Evolutionary conservation across 2,888 invertebrate genomes (phyloP), one percentile per base, ranked within the genome.

Genomic region (Hyposoter didymator): DNA sequence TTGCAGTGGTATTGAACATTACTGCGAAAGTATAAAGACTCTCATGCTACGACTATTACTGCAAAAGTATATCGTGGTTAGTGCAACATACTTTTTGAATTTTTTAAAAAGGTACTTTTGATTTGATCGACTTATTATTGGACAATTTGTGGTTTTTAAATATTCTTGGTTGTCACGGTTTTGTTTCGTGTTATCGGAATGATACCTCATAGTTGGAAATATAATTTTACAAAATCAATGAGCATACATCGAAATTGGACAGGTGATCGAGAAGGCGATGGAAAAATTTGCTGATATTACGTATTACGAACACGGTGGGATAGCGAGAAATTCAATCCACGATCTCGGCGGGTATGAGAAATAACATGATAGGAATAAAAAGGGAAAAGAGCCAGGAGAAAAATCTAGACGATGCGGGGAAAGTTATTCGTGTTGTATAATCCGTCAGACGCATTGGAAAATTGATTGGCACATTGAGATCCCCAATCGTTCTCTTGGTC

Each of bases 401-500:
- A 64, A 32, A 39, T 45, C 35, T 43, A 28, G 22, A 5, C 2
- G 45, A 45, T 8, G 14, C 12, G 7, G 28, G 6, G 43, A 67
- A 67, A 78, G 35, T 78, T 49, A 78, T 19, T 67, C 39, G 39
- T 14, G 52, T 67, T 66, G 52, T 43, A 39, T 39, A 49, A 67
- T 49, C 45, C 67, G 35, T 32, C 39, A 52, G 52, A 32, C 1
- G 67, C 49, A 32, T 22, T 49, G 67, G 64, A 67, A 78, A 67
- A 47, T 43, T 78, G 32, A 78, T 78, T 39, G 52, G 49, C 35
- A 52, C 55, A 62, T 64, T 47, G 32, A 64, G 35, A 45, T 47
- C 19, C 64, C 32, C 52, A 49, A 66, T 67, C 76, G 66, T 67
- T 28, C 52, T 39, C 22, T 12, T 39, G 47, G 64, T 49, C 39